phyloP scores from a whole-genome alignment of 2,888 invertebrate genomes.

The Cremastobaeus sp. region DNA sequence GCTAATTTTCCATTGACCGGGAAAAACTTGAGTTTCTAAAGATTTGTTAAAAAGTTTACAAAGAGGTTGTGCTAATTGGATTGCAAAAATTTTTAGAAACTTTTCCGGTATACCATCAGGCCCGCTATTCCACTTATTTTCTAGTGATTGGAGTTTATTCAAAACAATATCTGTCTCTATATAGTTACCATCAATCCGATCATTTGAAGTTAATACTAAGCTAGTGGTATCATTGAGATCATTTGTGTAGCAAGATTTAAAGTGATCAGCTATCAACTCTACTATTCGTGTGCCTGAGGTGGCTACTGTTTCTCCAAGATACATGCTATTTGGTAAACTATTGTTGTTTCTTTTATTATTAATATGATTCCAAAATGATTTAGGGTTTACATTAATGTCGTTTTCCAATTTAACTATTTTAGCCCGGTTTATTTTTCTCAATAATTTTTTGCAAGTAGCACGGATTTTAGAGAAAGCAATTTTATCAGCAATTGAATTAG shows the following conservation, averaged over 20 bases:
- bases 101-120: slow-evolving; percentile 17
- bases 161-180: background rate
- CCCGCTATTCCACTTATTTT: slow-evolving; percentile 4
- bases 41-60: slow-evolving; percentile 16
- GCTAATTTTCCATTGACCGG: slow-evolving; percentile 10
- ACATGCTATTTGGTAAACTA: background rate
- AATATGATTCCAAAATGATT: background rate
- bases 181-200: background rate
- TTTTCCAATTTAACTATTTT: background rate
- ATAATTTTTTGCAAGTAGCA: background rate
- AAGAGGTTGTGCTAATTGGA: background rate
- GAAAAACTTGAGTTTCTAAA: background rate
- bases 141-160: background rate
- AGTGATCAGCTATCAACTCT: slow-evolving; percentile 5
- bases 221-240: background rate
- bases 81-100: background rate
- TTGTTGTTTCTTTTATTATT: background rate
- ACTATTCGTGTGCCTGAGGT: background rate
- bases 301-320: background rate
- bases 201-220: background rate
- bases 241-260: slow-evolving; percentile 11
- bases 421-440: background rate
- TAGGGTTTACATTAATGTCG: background rate
- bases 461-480: background rate
- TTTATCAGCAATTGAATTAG: background rate